Base-by-base conservation (phyloP, 2,797 vertebrate species). In the Nannoperca australis region DNA sequence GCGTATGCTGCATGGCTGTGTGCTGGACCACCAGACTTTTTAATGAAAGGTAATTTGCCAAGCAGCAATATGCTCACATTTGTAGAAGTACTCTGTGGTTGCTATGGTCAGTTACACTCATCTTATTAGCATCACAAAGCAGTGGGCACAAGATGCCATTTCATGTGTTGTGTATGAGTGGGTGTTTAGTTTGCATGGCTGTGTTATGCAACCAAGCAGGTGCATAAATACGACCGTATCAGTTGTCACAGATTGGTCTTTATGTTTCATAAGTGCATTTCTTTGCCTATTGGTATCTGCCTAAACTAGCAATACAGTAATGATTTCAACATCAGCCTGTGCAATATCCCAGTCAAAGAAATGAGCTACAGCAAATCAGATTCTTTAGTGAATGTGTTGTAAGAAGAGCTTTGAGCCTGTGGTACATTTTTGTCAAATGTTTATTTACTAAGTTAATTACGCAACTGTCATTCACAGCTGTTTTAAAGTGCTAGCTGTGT, bases 181-280 rank as follows among this genome's bases (percentile, higher is more conserved):
- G 78, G 79, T 81, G 73, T 84, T 87, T 54, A 34, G n/a, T 84
- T 79, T 81, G 76, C 81, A 72, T 69, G 75, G 40, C 61, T 76
- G 58, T 76, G 55, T 74, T 49, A 58, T 75, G 65, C 74, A 70
- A 63, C 47, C 61, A 49, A 72, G 22, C 67, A 63, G 79, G 61
- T 82, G 45, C 66, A 70, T 73, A 30, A 38, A 79, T 54, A 82
- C 65, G 50, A 20, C 32, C 38, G 12, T 66, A 13, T 59, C 20
- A 17, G 7, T 24, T 32, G 45, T 70, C 54, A 63, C 55, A 50
- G 9, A 50, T 44, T 20, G 51, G 44, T 59, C 12, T 3, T 42
- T 7, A 30, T 53, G 38, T 73, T 76, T 63, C 40, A 44, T 68
- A 44, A 34, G 10, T 54, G 68, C 62, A 15, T 55, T 38, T 51